Conservation (phyloP, 2,888 invertebrate genomes). For the Octonoba sinensis region DNA sequence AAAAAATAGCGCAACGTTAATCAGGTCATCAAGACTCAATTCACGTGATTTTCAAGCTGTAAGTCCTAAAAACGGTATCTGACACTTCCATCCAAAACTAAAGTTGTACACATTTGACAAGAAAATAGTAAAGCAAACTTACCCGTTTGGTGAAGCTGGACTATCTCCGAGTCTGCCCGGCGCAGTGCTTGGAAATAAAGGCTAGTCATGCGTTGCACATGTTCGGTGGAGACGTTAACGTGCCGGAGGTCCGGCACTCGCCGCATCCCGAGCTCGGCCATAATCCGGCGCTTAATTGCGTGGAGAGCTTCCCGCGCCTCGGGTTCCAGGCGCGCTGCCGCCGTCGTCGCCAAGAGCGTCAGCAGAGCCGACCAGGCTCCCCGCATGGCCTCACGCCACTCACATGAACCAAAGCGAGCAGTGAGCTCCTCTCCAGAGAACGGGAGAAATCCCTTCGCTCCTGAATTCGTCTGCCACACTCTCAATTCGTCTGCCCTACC, state of each 20-base stretch:
- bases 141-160: slow-evolving; percentile 24
- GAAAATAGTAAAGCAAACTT: neutral
- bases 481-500: neutral
- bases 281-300: slow-evolving; percentile 16
- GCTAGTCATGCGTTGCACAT: slow-evolving; percentile 34
- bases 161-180: slow-evolving; percentile 19
- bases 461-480: too few species aligned
- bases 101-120: neutral
- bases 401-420: neutral
- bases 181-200: slow-evolving; percentile 19
- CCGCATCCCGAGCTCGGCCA: slow-evolving; percentile 41
- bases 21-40: neutral
- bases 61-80: neutral
- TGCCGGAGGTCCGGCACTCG: slow-evolving; percentile 31
- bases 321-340: slow-evolving; percentile 14
- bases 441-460: too few species aligned
- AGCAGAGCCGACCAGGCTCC: slow-evolving; percentile 38
- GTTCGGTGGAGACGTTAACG: slow-evolving; percentile 5
- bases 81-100: neutral
- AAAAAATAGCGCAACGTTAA: neutral
- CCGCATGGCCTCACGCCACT: slow-evolving; percentile 32
- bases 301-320: slow-evolving; percentile 21
- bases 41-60: neutral
- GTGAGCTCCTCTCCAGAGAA: neutral
- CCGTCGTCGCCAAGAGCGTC: slow-evolving; percentile 11